Percentiles rank a stretch among this genome's conserved stretches.
phyloP scores from a whole-genome alignment of 2,797 vertebrate genomes.

The Anas georgica region DNA sequence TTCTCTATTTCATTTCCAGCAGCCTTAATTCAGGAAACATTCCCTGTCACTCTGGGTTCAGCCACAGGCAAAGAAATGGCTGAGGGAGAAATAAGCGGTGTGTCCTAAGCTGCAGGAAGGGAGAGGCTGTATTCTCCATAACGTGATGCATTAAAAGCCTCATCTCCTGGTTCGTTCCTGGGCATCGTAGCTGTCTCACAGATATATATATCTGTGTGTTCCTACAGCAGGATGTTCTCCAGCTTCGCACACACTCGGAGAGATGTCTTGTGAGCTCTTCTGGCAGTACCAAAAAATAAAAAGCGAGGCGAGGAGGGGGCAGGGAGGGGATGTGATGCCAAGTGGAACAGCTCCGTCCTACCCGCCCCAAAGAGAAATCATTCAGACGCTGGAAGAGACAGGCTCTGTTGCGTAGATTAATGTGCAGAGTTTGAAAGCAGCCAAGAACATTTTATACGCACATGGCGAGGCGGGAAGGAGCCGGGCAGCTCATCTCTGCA shows the following conservation, averaged over 20 bases:
- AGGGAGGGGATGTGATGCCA: constrained; percentile 30
- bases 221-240: neutral
- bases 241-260: neutral
- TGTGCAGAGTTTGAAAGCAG: constrained; percentile 15
- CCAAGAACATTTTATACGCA: constrained; percentile 39
- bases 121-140: constrained; percentile 51
- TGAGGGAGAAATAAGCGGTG: neutral
- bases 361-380: constrained; percentile 24
- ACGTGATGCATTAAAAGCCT: constrained; percentile 43
- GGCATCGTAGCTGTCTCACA: neutral
- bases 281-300: neutral
- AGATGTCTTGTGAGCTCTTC: neutral
- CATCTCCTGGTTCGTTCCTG: constrained; percentile 25
- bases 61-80: constrained; percentile 14
- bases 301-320: neutral
- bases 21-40: constrained; percentile 31
- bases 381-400: constrained; percentile 45
- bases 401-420: constrained; percentile 46
- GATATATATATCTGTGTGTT: neutral
- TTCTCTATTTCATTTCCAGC: constrained; percentile 19
- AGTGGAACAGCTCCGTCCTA: constrained; percentile 47
- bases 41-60: neutral
- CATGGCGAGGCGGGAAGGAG: neutral
- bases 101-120: neutral
- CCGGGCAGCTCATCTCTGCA: constrained; percentile 19